Evolutionary conservation across 2,888 invertebrate genomes (phyloP).

Genomic region (Trisateles emortualis): DNA sequence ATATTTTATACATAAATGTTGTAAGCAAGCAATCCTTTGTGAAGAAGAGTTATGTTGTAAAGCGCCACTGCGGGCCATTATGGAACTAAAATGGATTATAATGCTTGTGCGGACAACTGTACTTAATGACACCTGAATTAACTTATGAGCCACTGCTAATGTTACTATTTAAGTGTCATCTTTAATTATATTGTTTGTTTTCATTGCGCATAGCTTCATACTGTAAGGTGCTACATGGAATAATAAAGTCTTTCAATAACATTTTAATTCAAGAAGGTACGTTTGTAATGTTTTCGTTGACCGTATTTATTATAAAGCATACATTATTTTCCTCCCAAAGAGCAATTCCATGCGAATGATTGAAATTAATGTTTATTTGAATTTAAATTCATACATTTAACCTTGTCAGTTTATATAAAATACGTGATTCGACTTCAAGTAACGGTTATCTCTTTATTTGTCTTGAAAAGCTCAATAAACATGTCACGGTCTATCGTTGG

Average conservation of each 20-base stretch:
- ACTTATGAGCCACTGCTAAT: slow-evolving; percentile 17
- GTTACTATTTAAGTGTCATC: neutral
- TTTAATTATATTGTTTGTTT: neutral
- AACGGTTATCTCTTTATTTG: neutral
- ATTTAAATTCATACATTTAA: slow-evolving; percentile 33
- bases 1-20: neutral
- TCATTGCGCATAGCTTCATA: neutral
- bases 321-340: neutral
- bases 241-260: neutral
- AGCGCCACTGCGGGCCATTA: slow-evolving; percentile 20
- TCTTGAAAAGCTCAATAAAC: slow-evolving; percentile 12
- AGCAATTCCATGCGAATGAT: slow-evolving; percentile 16
- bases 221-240: neutral
- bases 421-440: slow-evolving; percentile 27
- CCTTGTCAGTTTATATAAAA: slow-evolving; percentile 36
- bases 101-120: slow-evolving; percentile 15
- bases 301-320: neutral
- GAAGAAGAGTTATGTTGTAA: slow-evolving; percentile 15
- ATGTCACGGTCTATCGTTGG: slow-evolving; percentile 25
- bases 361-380: slow-evolving; percentile 13
- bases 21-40: slow-evolving; percentile 20
- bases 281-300: neutral
- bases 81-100: slow-evolving; percentile 34
- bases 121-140: slow-evolving; percentile 28
- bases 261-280: slow-evolving; percentile 1